These are phyloP conservation scores for Gasterosteus aculeatus DNA, from an alignment of 2,113 vertebrate genomes.

Conservation along the genomic window DNA sequence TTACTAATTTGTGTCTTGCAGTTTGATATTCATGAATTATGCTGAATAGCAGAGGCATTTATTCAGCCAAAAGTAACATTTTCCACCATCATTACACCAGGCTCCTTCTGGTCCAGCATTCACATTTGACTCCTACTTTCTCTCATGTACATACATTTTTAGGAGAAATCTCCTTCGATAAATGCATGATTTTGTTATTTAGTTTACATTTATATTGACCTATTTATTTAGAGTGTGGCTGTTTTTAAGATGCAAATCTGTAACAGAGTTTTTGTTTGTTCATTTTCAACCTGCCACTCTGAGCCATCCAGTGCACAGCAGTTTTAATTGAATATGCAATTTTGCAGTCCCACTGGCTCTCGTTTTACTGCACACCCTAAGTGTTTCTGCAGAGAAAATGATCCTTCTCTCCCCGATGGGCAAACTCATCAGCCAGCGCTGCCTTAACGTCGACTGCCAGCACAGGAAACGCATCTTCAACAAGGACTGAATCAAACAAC, in stretches of 20 bases:
- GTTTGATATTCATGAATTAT: slow-evolving; percentile 22
- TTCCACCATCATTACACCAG: background rate
- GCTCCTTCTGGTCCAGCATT: background rate
- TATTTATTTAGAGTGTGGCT: slow-evolving; percentile 67
- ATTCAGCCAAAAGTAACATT: background rate
- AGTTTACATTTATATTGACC: slow-evolving; percentile 54
- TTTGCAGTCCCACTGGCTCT: slow-evolving; percentile 39
- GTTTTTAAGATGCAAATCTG: slow-evolving; percentile 48
- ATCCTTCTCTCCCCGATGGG: slow-evolving; percentile 43
- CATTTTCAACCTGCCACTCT: slow-evolving; percentile 67
- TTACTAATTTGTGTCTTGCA: slow-evolving; percentile 1
- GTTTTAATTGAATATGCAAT: slow-evolving; percentile 57
- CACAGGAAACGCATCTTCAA: slow-evolving; percentile 35
- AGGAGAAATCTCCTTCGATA: background rate
- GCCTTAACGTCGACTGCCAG: slow-evolving; percentile 70
- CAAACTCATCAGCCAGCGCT: slow-evolving; percentile 42
- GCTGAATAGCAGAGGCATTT: background rate
- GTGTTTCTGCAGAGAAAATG: slow-evolving; percentile 35
- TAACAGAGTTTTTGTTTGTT: slow-evolving; percentile 14
- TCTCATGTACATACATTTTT: slow-evolving; percentile 15
- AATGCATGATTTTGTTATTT: slow-evolving; percentile 21
- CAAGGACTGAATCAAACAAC: slow-evolving; percentile 26
- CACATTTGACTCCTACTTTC: too few species aligned
- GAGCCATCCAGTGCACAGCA: slow-evolving; percentile 69
- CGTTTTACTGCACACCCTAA: slow-evolving; percentile 32